Conservation (phyloP, 2,797 vertebrate species). For the Cyclopterus lumpus region DNA sequence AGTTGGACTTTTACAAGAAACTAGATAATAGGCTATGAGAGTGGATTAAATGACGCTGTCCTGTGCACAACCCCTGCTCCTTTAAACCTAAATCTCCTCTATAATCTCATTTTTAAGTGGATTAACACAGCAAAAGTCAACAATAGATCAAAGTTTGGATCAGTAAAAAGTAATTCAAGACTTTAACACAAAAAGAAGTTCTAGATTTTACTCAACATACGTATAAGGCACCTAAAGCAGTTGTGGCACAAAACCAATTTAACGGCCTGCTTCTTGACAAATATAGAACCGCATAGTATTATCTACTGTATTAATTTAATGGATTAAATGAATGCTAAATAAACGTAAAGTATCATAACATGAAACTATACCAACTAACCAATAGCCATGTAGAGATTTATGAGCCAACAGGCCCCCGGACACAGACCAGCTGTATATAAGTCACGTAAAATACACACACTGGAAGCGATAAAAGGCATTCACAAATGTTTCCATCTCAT, state of each 20-base stretch:
- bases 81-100: constrained; percentile 1
- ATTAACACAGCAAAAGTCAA: constrained; percentile 17
- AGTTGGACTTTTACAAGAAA: background rate
- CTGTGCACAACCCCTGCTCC: background rate
- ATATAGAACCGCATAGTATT: background rate
- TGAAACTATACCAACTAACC: background rate
- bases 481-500: background rate
- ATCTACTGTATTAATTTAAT: background rate
- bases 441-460: too few relatives aligned
- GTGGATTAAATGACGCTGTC: background rate
- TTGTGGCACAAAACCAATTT: too few relatives aligned
- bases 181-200: background rate
- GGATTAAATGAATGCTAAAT: background rate
- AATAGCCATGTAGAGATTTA: background rate
- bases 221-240: too few relatives aligned
- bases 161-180: background rate
- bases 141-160: background rate
- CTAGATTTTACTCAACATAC: background rate
- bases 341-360: background rate
- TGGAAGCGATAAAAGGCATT: background rate
- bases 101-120: constrained; percentile 17
- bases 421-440: too few relatives aligned
- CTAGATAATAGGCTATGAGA: background rate
- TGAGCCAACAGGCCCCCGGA: background rate
- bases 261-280: background rate